Percentiles rank a stretch among this genome's conserved stretches.
Evolutionary conservation across 2,888 invertebrate species (phyloP).

Genomic region (Cancer borealis): DNA sequence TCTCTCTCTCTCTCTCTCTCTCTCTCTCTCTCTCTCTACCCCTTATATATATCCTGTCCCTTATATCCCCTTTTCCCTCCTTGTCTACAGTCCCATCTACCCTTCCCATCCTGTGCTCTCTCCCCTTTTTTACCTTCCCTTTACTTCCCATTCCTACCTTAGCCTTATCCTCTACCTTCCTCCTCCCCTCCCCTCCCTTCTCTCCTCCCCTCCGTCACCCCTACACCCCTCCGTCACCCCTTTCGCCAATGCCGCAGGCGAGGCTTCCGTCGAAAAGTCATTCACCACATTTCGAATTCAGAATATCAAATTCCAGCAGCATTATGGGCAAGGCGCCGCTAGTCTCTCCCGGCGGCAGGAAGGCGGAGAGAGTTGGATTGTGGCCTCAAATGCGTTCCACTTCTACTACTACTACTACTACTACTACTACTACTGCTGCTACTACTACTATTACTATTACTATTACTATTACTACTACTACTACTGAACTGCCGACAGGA

Average conservation of each 20-base stretch:
- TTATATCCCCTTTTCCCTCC: background rate
- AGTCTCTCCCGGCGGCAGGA: background rate
- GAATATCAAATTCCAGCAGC: constrained; percentile 50
- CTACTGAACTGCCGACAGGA: too few species aligned
- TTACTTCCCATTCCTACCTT: background rate
- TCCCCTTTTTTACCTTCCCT: background rate
- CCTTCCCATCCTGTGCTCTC: background rate
- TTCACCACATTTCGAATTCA: constrained; percentile 53
- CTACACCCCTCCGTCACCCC: background rate
- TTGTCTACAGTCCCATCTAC: background rate
- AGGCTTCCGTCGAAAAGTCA: constrained; percentile 43
- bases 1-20: background rate
- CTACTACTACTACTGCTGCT: too few species aligned
- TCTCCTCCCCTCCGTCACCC: too few species aligned
- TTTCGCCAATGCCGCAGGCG: background rate
- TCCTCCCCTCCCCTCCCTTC: background rate
- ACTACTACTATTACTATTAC: too few species aligned
- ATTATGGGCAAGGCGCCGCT: constrained; percentile 34
- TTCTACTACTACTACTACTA: too few species aligned
- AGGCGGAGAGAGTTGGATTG: too few species aligned
- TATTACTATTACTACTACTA: too few species aligned
- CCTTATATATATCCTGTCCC: background rate
- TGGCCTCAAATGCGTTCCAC: too few species aligned
- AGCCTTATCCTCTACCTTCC: background rate
- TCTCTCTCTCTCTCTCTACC: background rate